phyloP scores from a whole-genome alignment of 2,113 vertebrate species.

The Myrmecobius fasciatus region DNA sequence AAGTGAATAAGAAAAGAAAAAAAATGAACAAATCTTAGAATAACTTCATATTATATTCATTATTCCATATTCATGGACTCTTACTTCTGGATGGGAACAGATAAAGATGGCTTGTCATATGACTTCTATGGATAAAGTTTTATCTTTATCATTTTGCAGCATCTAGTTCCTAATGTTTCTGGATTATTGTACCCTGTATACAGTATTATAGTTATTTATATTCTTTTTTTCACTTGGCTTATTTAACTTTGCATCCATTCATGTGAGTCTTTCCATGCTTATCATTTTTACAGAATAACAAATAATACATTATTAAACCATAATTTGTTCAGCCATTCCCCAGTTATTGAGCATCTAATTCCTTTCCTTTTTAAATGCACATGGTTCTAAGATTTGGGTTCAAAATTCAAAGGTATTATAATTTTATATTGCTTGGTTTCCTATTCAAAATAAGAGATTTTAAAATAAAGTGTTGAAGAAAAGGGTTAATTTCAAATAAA shows the following conservation, averaged over 20 bases:
- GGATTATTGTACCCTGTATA: neutral
- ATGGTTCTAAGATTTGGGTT: neutral
- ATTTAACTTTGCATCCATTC: neutral
- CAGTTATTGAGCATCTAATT: neutral
- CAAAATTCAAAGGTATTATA: neutral
- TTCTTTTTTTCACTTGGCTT: neutral
- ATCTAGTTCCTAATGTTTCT: neutral
- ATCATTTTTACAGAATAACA: neutral
- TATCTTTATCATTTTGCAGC: neutral
- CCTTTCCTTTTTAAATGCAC: neutral
- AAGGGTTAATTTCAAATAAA: neutral
- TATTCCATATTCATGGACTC: neutral
- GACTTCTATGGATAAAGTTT: neutral
- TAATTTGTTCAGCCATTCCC: neutral
- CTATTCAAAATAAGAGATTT: neutral
- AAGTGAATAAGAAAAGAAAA: neutral
- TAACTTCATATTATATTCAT: neutral
- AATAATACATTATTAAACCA: neutral
- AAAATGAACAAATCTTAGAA: neutral
- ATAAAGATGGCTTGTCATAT: neutral
- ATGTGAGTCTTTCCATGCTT: neutral
- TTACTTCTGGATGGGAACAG: neutral
- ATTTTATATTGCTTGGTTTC: neutral
- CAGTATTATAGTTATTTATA: neutral
- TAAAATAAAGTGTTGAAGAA: neutral